Conservation (phyloP, 2,113 vertebrate genomes). For the Thomomys bottae region DNA sequence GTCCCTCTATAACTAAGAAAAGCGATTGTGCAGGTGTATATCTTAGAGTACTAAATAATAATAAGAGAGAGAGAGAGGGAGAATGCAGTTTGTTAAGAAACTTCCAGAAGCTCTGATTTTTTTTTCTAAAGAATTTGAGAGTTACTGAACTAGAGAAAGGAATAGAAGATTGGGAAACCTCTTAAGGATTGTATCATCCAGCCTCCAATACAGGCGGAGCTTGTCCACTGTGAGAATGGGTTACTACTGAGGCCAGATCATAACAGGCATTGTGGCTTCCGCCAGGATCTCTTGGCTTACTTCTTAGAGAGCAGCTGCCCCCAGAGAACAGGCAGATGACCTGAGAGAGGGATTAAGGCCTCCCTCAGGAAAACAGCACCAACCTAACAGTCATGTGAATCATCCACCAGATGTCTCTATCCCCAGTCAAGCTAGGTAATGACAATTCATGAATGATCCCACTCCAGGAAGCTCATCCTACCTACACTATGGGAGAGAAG, state of each 20-base stretch:
- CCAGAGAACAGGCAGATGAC: background rate
- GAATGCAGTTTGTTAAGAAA: background rate
- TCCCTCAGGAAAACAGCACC: background rate
- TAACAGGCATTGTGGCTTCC: background rate
- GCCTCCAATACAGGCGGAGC: background rate
- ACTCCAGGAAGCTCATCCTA: background rate
- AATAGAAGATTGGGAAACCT: background rate
- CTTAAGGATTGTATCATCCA: background rate
- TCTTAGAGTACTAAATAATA: background rate
- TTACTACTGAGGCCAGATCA: background rate
- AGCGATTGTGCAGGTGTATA: background rate
- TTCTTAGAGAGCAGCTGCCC: background rate
- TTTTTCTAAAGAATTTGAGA: constrained; percentile 34
- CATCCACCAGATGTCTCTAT: background rate
- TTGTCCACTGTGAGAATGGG: background rate
- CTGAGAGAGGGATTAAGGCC: background rate
- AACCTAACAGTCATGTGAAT: background rate
- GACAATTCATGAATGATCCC: background rate
- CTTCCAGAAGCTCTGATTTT: constrained; percentile 12
- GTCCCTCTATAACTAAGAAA: constrained; percentile 38
- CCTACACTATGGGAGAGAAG: background rate
- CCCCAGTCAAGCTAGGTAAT: background rate
- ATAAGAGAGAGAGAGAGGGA: background rate
- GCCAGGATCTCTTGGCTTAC: background rate
- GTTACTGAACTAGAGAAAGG: background rate